Evolutionary conservation across 2,113 vertebrate species (phyloP).

Genomic region (Misgurnus anguillicaudatus): DNA sequence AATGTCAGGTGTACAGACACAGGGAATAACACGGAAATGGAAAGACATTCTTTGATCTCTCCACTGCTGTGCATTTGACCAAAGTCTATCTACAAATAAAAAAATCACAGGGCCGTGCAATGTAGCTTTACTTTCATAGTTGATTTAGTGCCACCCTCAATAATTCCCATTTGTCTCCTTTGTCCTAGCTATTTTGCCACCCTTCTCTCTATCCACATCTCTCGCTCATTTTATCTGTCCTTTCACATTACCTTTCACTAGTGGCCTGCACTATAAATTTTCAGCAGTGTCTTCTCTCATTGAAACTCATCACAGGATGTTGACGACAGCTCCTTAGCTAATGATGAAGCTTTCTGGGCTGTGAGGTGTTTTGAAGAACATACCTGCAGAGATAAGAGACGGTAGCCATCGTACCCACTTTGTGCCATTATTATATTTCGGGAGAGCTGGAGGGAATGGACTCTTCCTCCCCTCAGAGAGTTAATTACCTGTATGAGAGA

Average conservation of each 20-base stretch:
- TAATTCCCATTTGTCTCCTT: conserved; percentile 26
- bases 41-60: not conserved
- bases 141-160: conserved; percentile 11
- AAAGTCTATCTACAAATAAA: not conserved
- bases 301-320: conserved; percentile 26
- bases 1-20: not conserved
- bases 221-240: conserved; percentile 6
- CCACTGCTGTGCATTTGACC: conserved; percentile 12
- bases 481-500: conserved; percentile 37
- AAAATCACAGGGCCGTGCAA: not conserved
- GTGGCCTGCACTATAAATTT: conserved; percentile 21
- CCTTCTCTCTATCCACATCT: conserved; percentile 9
- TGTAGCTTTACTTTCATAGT: not conserved
- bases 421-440: conserved; percentile 26
- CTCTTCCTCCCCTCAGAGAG: conserved; percentile 15
- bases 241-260: conserved; percentile 6
- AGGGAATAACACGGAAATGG: not conserved
- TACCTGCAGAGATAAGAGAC: conserved; percentile 36
- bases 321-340: conserved; percentile 12
- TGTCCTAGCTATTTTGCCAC: not conserved
- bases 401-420: not conserved
- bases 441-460: conserved; percentile 10
- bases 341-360: conserved; percentile 1
- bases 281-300: not conserved
- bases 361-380: conserved; percentile 31